These are phyloP conservation scores for Phainopepla nitens DNA, from an alignment of 2,113 vertebrate genomes.

Conservation along the genomic window DNA sequence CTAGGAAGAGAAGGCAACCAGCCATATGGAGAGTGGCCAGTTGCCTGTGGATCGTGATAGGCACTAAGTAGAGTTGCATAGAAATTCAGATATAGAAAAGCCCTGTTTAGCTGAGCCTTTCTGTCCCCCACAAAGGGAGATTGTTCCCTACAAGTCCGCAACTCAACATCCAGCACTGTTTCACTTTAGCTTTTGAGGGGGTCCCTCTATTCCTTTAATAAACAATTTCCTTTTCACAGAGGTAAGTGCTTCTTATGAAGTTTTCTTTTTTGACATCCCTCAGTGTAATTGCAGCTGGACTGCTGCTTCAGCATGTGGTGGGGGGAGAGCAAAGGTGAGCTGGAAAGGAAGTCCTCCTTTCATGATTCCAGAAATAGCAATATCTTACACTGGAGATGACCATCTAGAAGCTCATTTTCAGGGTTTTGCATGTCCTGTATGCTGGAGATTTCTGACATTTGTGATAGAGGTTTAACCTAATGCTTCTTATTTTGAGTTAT, in stretches of 20 bases:
- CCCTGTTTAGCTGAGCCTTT: not conserved
- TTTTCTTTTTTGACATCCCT: not conserved
- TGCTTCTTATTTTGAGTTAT: not conserved
- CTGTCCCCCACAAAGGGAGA: slow-evolving; percentile 15
- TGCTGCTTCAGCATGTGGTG: not conserved
- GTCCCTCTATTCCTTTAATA: not conserved
- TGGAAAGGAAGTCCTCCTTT: not conserved
- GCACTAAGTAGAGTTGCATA: not conserved
- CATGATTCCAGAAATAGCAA: not conserved
- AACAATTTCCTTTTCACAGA: not conserved
- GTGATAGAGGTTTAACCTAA: not conserved
- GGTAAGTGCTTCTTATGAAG: not conserved
- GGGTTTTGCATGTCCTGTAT: not conserved
- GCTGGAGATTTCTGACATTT: not conserved
- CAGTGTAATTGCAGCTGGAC: not conserved
- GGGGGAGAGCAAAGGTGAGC: not conserved
- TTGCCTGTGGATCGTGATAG: not conserved
- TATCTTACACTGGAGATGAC: rapidly evolving
- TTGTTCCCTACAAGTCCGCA: slow-evolving; percentile 3
- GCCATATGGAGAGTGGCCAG: slow-evolving; percentile 62
- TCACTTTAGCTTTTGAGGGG: not conserved
- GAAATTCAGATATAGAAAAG: slow-evolving; percentile 17
- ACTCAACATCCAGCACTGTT: not conserved
- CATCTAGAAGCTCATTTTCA: not conserved
- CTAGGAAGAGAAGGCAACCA: slow-evolving; percentile 22